Base-by-base conservation (phyloP, 2,797 vertebrate species). In the Onychomys leucogaster region DNA sequence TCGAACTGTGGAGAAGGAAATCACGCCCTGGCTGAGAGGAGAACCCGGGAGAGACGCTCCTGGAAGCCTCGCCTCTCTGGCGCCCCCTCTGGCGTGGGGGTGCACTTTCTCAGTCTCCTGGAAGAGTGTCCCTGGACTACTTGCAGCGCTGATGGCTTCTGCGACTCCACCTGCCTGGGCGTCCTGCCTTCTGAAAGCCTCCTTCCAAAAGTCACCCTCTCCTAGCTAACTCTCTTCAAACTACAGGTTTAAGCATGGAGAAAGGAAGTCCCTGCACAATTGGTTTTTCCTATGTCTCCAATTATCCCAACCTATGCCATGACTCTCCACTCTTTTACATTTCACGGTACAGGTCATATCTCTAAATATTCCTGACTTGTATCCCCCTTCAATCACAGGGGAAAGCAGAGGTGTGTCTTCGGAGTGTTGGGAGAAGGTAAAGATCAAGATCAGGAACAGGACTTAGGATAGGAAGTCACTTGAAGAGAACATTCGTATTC, bases 31-130 rank as follows among this genome's bases (percentile, higher is more conserved):
- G 32, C n/a, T 52, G 2, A 1, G 21, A n/a, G 1, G 43, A 4
- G 2, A 2, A 23, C 57, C 7, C 6, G 6, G 6, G 5, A 27
- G 13, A 57, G 13, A 52, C 13, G 32, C 3, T 0, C 0, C 17
- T 0, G 12, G 10, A 34, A 3, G 14, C 1, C 12, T 14, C 0
- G n/a, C 27, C 23, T 57, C 86, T 88, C 52, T 75, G 52, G n/a
- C 13, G 27, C 75, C 88, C 65, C 75, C 84, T 97, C 37, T 91
- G 83, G 67, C 46, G 3, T 1, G 55, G 67, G 29, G 86, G 43
- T 27, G 25, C 4, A 2, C 5, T 34, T 59, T 43, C 29, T 61
- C 23, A 21, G 11, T 76, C 55, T 34, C 12, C 8, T 4, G 6
- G 55, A 46, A 0, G 2, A 32, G 1, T 23, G 37, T 29, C 14